Base-by-base conservation (phyloP, 2,888 invertebrate genomes). In the Saturnia japonica region DNA sequence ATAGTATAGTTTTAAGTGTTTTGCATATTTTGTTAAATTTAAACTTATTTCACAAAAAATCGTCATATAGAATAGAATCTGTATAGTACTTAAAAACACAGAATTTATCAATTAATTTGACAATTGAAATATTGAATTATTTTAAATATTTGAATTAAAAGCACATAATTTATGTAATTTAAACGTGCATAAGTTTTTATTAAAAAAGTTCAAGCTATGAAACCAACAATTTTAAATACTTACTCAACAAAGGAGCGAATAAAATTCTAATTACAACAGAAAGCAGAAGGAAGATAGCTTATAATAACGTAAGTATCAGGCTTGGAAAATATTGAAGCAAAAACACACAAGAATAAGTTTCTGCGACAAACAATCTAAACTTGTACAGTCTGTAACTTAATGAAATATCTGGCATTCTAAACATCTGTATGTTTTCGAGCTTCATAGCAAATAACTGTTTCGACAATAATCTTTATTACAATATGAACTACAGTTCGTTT, bases 321-420 rank as follows among this genome's bases (percentile, higher is more conserved):
- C 64, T 40, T 69, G 7, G 40, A 64, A 64, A 47, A 64, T 40
- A 22, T 40, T 14, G 40, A 47, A 64, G 45, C 16, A 43, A 69
- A 62, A 43, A 66, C 34, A 40, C 40, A 54, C 47, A 51, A 34
- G 40, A 64, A 7, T 40, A 64, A 19, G 51, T 69, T 14, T 69
- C 47, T 40, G 47, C 22, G n/a, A 47, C 64, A 40, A 64, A 69
- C 0, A 40, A 62, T 1, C 22, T 43, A 14, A 69, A 69, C 34
- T 19, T 62, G 8, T 25, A 14, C 25, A 25, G 25, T 25, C 25
- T 57, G 57, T 25, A 14, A 25, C 14, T 25, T 57, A 57, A 14
- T 25, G 2, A 57, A 57, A 57, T 57, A 14, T 60, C 14, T 60
- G 14, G 4, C 16, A 60, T 60, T 60, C 4, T 28, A 16, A 4